Evolutionary conservation across 2,888 invertebrate genomes (phyloP).

Genomic region (Notodonta dromedarius): DNA sequence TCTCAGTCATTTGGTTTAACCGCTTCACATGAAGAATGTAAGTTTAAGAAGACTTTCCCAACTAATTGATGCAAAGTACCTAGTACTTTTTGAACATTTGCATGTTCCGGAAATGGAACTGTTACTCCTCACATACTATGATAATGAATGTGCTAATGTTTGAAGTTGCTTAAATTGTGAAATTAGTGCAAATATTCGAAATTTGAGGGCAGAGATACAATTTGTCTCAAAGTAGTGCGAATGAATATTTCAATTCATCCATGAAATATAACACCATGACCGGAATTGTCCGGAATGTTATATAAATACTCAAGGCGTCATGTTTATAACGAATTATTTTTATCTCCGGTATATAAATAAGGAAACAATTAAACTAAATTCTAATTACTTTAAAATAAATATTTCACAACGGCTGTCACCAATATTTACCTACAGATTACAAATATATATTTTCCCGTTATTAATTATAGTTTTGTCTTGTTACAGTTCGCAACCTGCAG

Average conservation of each 20-base stretch:
- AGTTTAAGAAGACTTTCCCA: constrained; percentile 2
- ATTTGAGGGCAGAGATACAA: too few species aligned
- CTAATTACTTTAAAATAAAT: too few species aligned
- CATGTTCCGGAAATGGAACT: constrained; percentile 12
- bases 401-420: too few species aligned
- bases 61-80: constrained; percentile 27
- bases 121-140: constrained; percentile 10
- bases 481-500: constrained; percentile 81
- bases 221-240: too few species aligned
- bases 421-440: not conserved
- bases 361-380: too few species aligned
- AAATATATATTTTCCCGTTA: not conserved
- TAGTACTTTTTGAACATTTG: constrained; percentile 19
- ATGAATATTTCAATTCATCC: too few species aligned
- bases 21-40: not conserved
- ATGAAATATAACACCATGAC: too few species aligned
- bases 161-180: constrained; percentile 6
- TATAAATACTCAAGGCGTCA: too few species aligned
- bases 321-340: too few species aligned
- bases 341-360: too few species aligned
- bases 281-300: too few species aligned
- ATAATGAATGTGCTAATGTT: constrained; percentile 23
- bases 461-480: constrained; percentile 43
- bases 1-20: not conserved
- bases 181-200: not conserved